phyloP scores from a whole-genome alignment of 2,113 vertebrate species.

The Notechis scutatus region DNA sequence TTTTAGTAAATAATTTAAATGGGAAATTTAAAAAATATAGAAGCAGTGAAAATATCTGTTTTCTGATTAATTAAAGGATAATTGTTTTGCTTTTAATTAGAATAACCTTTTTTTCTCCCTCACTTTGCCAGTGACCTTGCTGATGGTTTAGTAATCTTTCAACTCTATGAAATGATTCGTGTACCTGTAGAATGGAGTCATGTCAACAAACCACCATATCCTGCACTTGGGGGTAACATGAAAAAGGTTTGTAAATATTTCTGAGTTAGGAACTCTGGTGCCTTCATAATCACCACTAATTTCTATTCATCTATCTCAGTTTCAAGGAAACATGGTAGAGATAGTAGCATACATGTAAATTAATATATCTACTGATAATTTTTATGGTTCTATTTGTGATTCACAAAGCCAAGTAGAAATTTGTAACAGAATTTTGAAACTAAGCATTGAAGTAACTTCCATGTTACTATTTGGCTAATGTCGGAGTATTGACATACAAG shows the following conservation, averaged over 20 bases:
- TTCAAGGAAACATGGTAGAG: not conserved
- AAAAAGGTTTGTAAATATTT: slow-evolving; percentile 78
- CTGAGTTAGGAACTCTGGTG: not conserved
- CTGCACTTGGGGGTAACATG: slow-evolving; percentile 87
- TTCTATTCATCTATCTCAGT: not conserved
- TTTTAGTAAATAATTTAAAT: not conserved
- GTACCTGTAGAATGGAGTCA: slow-evolving; percentile 85
- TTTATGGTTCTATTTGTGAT: not conserved
- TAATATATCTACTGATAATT: not conserved
- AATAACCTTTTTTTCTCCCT: slow-evolving; percentile 1
- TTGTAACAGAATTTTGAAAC: not conserved
- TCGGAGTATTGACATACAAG: too few relatives aligned
- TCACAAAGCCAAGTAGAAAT: not conserved
- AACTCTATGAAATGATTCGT: slow-evolving; percentile 85
- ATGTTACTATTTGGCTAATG: not conserved
- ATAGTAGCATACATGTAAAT: not conserved
- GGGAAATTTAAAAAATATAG: not conserved
- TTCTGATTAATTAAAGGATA: not conserved
- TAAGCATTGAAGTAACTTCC: not conserved
- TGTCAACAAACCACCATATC: slow-evolving; percentile 88
- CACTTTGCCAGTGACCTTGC: slow-evolving; percentile 74
- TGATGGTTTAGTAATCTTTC: slow-evolving; percentile 82
- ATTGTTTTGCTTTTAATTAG: not conserved
- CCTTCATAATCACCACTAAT: not conserved
- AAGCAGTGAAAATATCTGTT: not conserved